Evolutionary conservation across 1,140 invertebrate species (phyloP).

Genomic region (Atta texana): DNA sequence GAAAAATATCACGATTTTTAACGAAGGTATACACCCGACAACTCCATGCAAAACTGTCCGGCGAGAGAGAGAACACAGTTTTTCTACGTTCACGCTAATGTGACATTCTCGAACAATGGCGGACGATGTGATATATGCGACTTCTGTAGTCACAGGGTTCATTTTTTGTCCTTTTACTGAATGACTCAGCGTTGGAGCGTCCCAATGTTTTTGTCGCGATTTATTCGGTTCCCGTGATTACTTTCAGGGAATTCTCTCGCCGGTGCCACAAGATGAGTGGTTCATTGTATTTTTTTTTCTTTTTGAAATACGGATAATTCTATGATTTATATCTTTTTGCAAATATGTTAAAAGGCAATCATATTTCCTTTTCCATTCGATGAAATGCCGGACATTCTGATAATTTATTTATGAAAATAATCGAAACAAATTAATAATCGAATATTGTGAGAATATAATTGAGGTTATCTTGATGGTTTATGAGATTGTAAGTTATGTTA

Average conservation of each 20-base stretch:
- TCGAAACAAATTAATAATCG: background rate
- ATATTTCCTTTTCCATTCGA: background rate
- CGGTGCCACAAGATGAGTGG: background rate
- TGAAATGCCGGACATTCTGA: background rate
- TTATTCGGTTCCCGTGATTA: constrained; percentile 30
- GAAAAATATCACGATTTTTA: background rate
- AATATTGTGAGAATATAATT: background rate
- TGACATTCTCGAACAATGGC: constrained; percentile 34
- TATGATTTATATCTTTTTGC: background rate
- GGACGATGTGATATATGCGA: constrained; percentile 28
- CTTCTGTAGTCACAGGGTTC: background rate
- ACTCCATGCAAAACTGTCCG: constrained; percentile 1
- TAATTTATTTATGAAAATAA: background rate
- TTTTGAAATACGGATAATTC: constrained; percentile 25
- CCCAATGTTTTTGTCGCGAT: constrained; percentile 34
- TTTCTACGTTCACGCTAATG: constrained; percentile 7
- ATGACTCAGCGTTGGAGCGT: constrained; percentile 11
- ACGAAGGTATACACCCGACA: background rate
- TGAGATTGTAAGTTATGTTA: background rate
- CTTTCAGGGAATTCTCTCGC: constrained; percentile 26
- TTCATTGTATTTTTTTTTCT: background rate
- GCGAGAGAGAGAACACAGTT: background rate
- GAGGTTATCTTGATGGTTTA: background rate
- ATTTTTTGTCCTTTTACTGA: constrained; percentile 1
- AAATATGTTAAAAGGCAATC: background rate